Conservation (phyloP, 2,797 vertebrate species). For the Protosalanx chinensis region DNA sequence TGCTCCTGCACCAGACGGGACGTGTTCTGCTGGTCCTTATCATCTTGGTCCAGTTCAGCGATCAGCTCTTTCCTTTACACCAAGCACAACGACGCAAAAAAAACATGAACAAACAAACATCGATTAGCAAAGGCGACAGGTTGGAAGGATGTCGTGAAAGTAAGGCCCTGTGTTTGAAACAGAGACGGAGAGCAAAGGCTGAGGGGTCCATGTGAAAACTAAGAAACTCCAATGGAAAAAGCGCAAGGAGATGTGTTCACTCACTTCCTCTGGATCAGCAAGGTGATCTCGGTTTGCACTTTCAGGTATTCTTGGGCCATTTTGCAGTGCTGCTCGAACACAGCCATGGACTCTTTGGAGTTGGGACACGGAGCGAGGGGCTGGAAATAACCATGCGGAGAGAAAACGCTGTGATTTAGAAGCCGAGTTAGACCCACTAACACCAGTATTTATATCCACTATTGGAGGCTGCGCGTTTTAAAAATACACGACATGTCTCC, state of each 20-base stretch:
- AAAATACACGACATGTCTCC: slow-evolving; percentile 58
- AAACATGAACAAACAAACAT: not conserved
- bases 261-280: slow-evolving; percentile 98
- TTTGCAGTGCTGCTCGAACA: slow-evolving; percentile 99
- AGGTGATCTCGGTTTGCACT: slow-evolving; percentile 97
- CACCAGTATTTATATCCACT: slow-evolving; percentile 60
- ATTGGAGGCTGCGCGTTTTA: slow-evolving; percentile 57
- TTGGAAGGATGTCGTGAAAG: no score
- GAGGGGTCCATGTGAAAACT: not conserved
- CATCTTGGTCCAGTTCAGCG: slow-evolving; percentile 98
- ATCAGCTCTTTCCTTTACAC: slow-evolving; percentile 89
- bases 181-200: no score
- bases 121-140: not conserved
- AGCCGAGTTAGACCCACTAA: slow-evolving; percentile 50
- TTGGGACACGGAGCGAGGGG: slow-evolving; percentile 97
- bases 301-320: slow-evolving; percentile 99
- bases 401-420: slow-evolving; percentile 37
- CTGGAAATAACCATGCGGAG: slow-evolving; percentile 71
- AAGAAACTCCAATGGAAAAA: not conserved
- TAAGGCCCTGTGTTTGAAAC: not conserved
- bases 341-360: slow-evolving; percentile 99
- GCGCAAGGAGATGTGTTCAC: slow-evolving; percentile 49
- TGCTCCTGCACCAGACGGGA: slow-evolving; percentile 98
- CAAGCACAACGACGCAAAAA: slow-evolving; percentile 14
- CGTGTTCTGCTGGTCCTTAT: slow-evolving; percentile 99